Evolutionary conservation across 2,797 vertebrate genomes (phyloP).

Genomic region (Typhlichthys eigenmanni): DNA sequence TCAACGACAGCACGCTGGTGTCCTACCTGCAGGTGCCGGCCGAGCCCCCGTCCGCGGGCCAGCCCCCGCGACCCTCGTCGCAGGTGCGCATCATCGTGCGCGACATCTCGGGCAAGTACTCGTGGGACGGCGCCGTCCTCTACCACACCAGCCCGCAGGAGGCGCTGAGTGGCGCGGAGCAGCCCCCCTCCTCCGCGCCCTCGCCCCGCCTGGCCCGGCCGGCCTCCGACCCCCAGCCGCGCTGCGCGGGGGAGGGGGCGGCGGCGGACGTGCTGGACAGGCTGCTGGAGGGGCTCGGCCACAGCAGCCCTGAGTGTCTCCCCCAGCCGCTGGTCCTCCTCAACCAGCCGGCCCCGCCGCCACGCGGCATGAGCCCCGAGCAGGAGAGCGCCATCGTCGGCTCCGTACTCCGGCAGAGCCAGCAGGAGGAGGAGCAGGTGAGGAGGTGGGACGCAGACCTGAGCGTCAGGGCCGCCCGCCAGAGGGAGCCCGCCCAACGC

Average conservation of each 20-base stretch:
- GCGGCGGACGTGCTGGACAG: constrained; percentile 85
- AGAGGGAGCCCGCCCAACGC: constrained; percentile 80
- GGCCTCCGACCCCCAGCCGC: constrained; percentile 43
- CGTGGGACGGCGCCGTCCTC: constrained; percentile 91
- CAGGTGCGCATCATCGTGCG: constrained; percentile 92
- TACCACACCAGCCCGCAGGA: constrained; percentile 74
- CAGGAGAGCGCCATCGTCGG: constrained; percentile 85
- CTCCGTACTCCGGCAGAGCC: constrained; percentile 82
- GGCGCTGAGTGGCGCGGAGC: constrained; percentile 42
- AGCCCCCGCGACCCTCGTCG: constrained; percentile 67
- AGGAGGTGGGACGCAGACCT: constrained; percentile 70
- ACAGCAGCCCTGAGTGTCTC: constrained; percentile 92
- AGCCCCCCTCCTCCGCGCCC: constrained; percentile 14
- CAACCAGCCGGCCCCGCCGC: constrained; percentile 87
- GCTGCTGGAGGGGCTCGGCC: constrained; percentile 87
- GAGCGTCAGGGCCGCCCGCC: constrained; percentile 74
- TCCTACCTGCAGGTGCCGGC: constrained; percentile 93
- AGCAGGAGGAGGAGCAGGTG: constrained; percentile 84
- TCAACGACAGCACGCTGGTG: constrained; percentile 94
- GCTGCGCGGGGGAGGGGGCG: constrained; percentile 65
- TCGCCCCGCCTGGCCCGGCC: constrained; percentile 34
- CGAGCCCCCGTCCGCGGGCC: constrained; percentile 57
- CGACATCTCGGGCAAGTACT: constrained; percentile 98
- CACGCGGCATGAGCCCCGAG: constrained; percentile 85
- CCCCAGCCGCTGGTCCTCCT: constrained; percentile 83